Percentiles rank a stretch among this genome's conserved stretches.
These are phyloP conservation scores for Dicyrtoma fusca DNA, from an alignment of 2,888 invertebrate species.

Conservation along the genomic window DNA sequence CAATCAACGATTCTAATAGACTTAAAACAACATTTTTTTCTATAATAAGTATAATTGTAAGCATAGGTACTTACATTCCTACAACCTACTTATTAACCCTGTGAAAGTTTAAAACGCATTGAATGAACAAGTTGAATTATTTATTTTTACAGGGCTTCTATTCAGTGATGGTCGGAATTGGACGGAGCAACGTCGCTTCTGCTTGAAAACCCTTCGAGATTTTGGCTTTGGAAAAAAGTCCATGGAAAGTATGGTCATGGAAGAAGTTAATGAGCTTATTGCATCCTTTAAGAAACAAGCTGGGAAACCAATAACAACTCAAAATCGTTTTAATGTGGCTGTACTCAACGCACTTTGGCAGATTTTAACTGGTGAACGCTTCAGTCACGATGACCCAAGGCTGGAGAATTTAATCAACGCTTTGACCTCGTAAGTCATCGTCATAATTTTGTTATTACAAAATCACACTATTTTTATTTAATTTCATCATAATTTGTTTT, in stretches of 20 bases:
- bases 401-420: constrained; percentile 45
- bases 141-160: constrained; percentile 40
- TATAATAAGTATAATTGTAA: too few relatives aligned
- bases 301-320: constrained; percentile 47
- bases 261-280: constrained; percentile 47
- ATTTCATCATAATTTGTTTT: not conserved
- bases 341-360: constrained; percentile 51
- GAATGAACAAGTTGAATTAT: too few relatives aligned
- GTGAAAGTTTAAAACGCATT: too few relatives aligned
- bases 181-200: constrained; percentile 49
- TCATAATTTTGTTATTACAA: constrained; percentile 13
- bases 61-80: too few relatives aligned
- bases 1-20: not conserved
- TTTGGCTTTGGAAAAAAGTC: constrained; percentile 52
- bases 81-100: too few relatives aligned
- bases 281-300: constrained; percentile 40
- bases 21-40: too few relatives aligned
- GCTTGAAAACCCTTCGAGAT: constrained; percentile 43
- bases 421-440: constrained; percentile 41
- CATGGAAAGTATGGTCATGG: constrained; percentile 51
- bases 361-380: constrained; percentile 47
- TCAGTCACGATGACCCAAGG: constrained; percentile 47
- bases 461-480: constrained; percentile 4
- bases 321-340: constrained; percentile 51
- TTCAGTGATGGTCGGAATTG: constrained; percentile 49